A percentile compares a stretch with the other conserved stretches of the same genome.
Evolutionary conservation across 2,888 invertebrate genomes (phyloP).

Genomic region (Actias luna): DNA sequence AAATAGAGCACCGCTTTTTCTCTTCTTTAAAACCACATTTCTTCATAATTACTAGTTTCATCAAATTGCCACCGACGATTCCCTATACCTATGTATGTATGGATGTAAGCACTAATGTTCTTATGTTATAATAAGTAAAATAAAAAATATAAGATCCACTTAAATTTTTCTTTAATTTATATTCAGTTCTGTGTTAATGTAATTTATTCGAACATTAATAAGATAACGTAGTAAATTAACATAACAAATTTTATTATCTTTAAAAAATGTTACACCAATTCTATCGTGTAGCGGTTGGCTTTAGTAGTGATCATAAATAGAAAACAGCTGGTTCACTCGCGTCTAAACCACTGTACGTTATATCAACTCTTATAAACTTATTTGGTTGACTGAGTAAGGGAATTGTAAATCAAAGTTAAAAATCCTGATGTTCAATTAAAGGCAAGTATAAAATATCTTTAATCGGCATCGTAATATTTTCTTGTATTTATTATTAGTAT

Average conservation of each 20-base stretch:
- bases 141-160: background rate
- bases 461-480: too few species aligned
- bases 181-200: slow-evolving; percentile 5
- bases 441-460: too few species aligned
- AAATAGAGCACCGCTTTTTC: too few species aligned
- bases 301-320: background rate
- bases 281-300: slow-evolving; percentile 5
- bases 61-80: background rate
- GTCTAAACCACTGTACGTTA: background rate
- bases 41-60: background rate
- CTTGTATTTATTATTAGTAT: too few species aligned
- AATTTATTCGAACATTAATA: slow-evolving; percentile 10
- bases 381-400: background rate
- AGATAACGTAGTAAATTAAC: slow-evolving; percentile 8
- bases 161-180: background rate
- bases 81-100: background rate
- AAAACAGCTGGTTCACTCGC: slow-evolving; percentile 2
- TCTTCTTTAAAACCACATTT: too few species aligned
- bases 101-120: background rate
- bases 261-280: slow-evolving; percentile 10
- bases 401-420: background rate
- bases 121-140: background rate
- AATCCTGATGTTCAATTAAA: background rate
- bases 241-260: slow-evolving; percentile 7
- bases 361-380: background rate